Evolutionary conservation across 2,888 invertebrate genomes (phyloP), one percentile per base, ranked within the genome.

Genomic region (Argyra leucocephala): DNA sequence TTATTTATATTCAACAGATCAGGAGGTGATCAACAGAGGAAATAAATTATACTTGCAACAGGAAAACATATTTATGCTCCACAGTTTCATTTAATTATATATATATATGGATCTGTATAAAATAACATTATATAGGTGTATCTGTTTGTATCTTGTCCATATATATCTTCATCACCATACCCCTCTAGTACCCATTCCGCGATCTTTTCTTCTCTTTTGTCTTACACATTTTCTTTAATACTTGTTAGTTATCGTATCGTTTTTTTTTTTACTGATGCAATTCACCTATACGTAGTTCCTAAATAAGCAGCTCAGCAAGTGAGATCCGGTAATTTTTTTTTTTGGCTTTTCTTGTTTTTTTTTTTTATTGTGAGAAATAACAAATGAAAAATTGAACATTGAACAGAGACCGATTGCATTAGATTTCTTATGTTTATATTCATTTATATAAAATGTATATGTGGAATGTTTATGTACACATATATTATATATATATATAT

Each of bases 1-100:
- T 48, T 48, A 48, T 48, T 48, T 48, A 48, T 48, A 48, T 48
- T 48, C 48, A 48, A 48, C 48, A 48, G 48, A 48, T 48, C 48
- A 48, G 48, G 48, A 48, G 48, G 48, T 48, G 48, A 48, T 48
- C 48, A 48, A 15, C 48, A 48, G 15, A 48, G 48, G 48, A 48
- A 48, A 48, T 48, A 48, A 48, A 48, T 48, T 48, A 48, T 48
- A n/a, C 48, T 48, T 48, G 48, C 48, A 48, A 48, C 48, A 48
- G 48, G 48, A 48, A 48, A 48, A 48, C 48, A 48, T 48, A 48
- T 48, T 48, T 48, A 48, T 48, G 48, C 48, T 48, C 48, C n/a
- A 15, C 15, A 48, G n/a, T 48, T 18, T 48, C 31, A 31, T 31
- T 12, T 48, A 18, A n/a, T 3, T 48, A 48, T 48, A 48, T 48